Conservation (phyloP, 2,888 invertebrate genomes). For the Bruchidius siliquastri region DNA sequence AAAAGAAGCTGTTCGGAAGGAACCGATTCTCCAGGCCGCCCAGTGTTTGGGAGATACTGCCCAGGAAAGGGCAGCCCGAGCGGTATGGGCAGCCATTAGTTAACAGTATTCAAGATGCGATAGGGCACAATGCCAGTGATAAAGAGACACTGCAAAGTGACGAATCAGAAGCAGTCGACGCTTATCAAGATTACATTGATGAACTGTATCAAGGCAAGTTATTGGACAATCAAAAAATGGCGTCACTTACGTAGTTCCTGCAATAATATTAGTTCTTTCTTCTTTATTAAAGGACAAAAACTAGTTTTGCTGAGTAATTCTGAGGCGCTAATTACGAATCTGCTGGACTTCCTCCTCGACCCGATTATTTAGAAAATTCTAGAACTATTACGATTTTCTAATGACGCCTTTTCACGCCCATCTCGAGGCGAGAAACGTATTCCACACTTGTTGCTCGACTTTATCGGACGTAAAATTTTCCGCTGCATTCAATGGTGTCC, state of each 20-base stretch:
- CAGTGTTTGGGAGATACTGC: slow-evolving; percentile 62
- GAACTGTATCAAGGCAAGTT: background rate
- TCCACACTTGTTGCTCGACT: too few species aligned
- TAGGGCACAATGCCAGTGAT: slow-evolving; percentile 27
- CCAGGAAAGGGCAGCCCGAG: slow-evolving; percentile 38
- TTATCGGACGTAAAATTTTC: too few species aligned
- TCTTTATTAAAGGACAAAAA: too few species aligned
- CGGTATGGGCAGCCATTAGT: slow-evolving; percentile 21
- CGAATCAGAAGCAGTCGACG: slow-evolving; percentile 62
- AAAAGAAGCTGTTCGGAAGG: slow-evolving; percentile 62
- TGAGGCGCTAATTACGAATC: too few species aligned
- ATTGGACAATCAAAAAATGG: background rate
- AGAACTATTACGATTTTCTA: too few species aligned
- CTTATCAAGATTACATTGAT: slow-evolving; percentile 52
- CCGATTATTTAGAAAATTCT: too few species aligned
- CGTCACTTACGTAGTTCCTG: background rate
- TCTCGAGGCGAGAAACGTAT: too few species aligned
- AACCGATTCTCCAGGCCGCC: slow-evolving; percentile 50
- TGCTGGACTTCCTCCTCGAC: too few species aligned
- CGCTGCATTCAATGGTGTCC: too few species aligned
- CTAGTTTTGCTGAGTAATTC: too few species aligned
- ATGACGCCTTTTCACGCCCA: too few species aligned
- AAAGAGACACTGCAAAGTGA: slow-evolving; percentile 61
- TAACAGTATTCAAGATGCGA: slow-evolving; percentile 37
- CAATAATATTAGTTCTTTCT: too few species aligned